phyloP scores from a whole-genome alignment of 2,888 invertebrate genomes.

The Dastarcus helophoroides region DNA sequence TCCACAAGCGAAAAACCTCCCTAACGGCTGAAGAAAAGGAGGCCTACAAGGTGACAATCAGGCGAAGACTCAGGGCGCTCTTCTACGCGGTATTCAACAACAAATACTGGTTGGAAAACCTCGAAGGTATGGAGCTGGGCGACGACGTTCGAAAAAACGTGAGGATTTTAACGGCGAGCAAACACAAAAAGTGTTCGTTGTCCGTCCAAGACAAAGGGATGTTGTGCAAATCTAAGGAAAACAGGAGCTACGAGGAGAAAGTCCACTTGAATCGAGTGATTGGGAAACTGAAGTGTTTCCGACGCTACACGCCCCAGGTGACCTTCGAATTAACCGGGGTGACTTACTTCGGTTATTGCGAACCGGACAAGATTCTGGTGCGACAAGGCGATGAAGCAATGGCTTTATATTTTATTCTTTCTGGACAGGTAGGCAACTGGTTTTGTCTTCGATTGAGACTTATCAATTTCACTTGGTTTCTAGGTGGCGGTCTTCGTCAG shows the following conservation, averaged over 20 bases:
- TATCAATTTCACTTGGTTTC: too few species aligned
- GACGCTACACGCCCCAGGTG: constrained; percentile 47
- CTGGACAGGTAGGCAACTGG: constrained; percentile 6
- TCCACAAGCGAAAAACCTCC: too few species aligned
- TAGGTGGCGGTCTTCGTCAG: too few species aligned
- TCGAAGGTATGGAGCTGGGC: constrained; percentile 32
- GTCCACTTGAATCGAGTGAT: constrained; percentile 46
- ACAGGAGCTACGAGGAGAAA: constrained; percentile 48
- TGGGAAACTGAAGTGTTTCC: constrained; percentile 50
- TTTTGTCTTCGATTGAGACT: too few species aligned
- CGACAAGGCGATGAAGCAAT: constrained; percentile 5
- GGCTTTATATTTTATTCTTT: constrained; percentile 7
- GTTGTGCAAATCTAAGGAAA: constrained; percentile 42
- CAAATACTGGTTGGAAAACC: constrained; percentile 47
- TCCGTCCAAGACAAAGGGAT: constrained; percentile 47
- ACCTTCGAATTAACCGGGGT: too few species aligned
- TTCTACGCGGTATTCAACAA: too few species aligned
- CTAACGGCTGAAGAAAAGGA: too few species aligned
- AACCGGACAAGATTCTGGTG: constrained; percentile 4
- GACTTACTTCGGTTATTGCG: too few species aligned
- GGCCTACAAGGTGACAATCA: too few species aligned
- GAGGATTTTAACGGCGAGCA: constrained; percentile 24
- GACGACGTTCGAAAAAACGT: constrained; percentile 46
- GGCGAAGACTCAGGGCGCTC: too few species aligned
- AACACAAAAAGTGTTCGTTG: constrained; percentile 23